Base-by-base conservation (phyloP, 2,113 vertebrate genomes). In the Ascaphus truei region DNA sequence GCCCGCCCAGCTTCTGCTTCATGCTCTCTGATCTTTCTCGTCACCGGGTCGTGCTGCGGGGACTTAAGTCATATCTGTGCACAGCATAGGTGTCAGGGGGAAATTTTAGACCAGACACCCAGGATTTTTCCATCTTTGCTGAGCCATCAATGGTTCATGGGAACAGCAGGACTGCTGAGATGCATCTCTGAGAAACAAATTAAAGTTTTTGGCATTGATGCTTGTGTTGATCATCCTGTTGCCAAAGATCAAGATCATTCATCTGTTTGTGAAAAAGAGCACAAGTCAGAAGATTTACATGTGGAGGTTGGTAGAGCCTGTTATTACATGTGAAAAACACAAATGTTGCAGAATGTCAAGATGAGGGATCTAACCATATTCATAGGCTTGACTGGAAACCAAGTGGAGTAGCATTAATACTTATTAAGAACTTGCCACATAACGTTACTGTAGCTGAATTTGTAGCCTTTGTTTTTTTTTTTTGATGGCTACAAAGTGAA, bases 391-490 rank as follows among this genome's bases (percentile, higher is more conserved):
- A 80, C 76, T 83, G 80, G 78, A 72, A 83, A 71, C 72, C 90
- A 37, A 80, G 79, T 79, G 89, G 86, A 26, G 79, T 85, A 67
- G 92, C 92, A 39, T 87, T 91, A 15, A 77, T 99, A 65, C 85
- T 91, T 39, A 81, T 98, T 66, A 76, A 89, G 66, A 98, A 99
- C 76, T 81, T 99, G 47, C 96, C 97, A 39, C 90, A 90, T 75
- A 92, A 93, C 80, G 93, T 96, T 65, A 91, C 81, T 77, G 86
- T 83, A 39, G 90, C 95, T 72, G 97, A 98, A 84, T 94, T 98
- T 77, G 86, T 96, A 83, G 96, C 98, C 78, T 98, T 98, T 85
- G 98, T n/a, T n/a, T n/a, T n/a, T n/a, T n/a, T 98, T 98, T 85
- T 98, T 97, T 76, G 93, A 96, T 75, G 96, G 95, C 55, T 99